Conservation (phyloP, 2,888 invertebrate species). For the Diarsia mendica region DNA sequence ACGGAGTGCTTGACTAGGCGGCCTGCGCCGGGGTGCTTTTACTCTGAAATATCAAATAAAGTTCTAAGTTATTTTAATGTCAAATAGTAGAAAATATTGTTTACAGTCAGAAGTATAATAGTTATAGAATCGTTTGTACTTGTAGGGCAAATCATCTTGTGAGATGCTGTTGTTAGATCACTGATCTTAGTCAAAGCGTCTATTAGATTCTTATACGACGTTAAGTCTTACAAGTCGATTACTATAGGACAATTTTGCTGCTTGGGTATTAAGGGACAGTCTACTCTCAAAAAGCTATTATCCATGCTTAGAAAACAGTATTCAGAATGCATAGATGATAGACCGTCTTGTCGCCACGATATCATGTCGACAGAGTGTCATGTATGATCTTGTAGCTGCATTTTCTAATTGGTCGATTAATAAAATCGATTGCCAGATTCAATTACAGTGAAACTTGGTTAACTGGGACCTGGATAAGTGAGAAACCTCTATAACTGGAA, state of each 20-base stretch:
- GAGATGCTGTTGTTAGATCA: too few relatives aligned
- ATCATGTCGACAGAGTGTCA: too few relatives aligned
- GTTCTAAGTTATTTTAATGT: not conserved
- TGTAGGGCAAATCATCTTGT: too few relatives aligned
- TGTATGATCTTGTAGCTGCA: not conserved
- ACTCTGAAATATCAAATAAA: constrained; percentile 80
- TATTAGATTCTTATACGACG: too few relatives aligned
- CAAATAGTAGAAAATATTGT: not conserved
- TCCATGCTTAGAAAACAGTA: not conserved
- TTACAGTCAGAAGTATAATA: not conserved
- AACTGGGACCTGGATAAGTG: too few relatives aligned
- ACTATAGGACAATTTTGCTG: too few relatives aligned
- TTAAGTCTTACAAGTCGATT: too few relatives aligned
- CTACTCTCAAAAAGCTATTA: not conserved
- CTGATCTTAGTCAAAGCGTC: too few relatives aligned
- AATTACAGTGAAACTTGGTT: too few relatives aligned
- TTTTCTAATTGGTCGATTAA: not conserved
- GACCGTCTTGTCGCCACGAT: not conserved
- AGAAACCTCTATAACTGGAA: too few relatives aligned
- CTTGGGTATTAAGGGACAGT: too few relatives aligned
- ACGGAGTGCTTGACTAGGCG: constrained; percentile 89
- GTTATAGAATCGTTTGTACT: too few relatives aligned
- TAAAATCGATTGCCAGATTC: not conserved
- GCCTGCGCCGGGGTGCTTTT: constrained; percentile 91
- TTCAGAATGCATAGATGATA: not conserved